These are phyloP conservation scores for Alcis repandata DNA, from an alignment of 2,888 invertebrate genomes.

Conservation along the genomic window DNA sequence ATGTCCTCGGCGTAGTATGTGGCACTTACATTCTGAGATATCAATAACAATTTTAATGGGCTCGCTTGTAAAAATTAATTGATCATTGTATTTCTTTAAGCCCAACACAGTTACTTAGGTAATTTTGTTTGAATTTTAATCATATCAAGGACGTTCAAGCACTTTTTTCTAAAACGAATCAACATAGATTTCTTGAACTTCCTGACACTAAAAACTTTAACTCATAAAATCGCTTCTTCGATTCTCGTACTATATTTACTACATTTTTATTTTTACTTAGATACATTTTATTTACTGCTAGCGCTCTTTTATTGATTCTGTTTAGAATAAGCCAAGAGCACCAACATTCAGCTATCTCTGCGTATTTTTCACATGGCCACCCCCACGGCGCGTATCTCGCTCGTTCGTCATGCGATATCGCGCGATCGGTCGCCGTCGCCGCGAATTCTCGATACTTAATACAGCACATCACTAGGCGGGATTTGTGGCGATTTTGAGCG, in stretches of 20 bases:
- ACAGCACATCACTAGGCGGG: constrained; percentile 38
- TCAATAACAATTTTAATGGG: constrained; percentile 8
- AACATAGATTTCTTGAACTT: no score
- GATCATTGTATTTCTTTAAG: background rate
- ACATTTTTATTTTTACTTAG: no score
- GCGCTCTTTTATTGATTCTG: background rate
- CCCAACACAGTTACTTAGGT: background rate
- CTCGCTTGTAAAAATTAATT: background rate
- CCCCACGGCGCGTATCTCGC: constrained; percentile 60
- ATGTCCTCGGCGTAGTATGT: constrained; percentile 22
- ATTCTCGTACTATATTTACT: no score
- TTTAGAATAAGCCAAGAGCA: constrained; percentile 5
- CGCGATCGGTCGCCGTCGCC: constrained; percentile 61
- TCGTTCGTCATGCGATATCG: constrained; percentile 78
- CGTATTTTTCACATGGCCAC: constrained; percentile 57
- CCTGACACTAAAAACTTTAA: no score
- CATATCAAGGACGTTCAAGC: no score
- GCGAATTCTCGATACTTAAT: constrained; percentile 46
- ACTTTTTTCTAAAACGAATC: no score
- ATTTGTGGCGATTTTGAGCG: constrained; percentile 20
- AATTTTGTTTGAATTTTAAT: background rate
- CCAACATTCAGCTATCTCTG: background rate
- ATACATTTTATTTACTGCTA: background rate
- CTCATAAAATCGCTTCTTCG: no score
- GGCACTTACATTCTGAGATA: constrained; percentile 18